A percentile compares a stretch with the other conserved stretches of the same genome.
Conservation (phyloP, 2,113 vertebrate species). For the Psittacus erithacus region DNA sequence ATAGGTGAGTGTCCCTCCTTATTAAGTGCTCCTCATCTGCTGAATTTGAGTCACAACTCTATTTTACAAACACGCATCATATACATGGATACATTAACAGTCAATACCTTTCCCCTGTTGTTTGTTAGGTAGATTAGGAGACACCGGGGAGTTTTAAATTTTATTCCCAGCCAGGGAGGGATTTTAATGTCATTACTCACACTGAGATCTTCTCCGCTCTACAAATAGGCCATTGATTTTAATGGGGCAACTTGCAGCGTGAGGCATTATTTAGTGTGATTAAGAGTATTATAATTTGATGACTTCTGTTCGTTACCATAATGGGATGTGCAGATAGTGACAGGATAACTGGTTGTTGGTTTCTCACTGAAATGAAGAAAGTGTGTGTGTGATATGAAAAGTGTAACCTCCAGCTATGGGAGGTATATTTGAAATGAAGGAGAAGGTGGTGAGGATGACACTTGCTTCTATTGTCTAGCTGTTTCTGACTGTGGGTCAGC, state of each 20-base stretch:
- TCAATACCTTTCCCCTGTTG: not conserved
- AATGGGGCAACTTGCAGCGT: not conserved
- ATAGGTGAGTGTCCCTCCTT: not conserved
- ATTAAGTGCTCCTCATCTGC: not conserved
- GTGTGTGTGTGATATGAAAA: not conserved
- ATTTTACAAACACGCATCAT: not conserved
- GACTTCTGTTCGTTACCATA: not conserved
- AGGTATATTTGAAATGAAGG: not conserved
- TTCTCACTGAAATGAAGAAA: not conserved
- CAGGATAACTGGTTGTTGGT: not conserved
- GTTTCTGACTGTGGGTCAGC: not conserved
- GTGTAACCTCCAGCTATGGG: not conserved
- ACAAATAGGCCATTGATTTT: conserved; percentile 19
- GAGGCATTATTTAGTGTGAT: conserved; percentile 1
- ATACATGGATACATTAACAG: not conserved
- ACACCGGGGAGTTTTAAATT: not conserved
- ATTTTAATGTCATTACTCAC: conserved; percentile 27
- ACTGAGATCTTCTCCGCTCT: not conserved
- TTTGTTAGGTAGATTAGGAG: conserved; percentile 3
- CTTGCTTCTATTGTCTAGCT: not conserved
- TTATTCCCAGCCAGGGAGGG: conserved; percentile 19
- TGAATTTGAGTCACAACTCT: not conserved
- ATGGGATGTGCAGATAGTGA: not conserved
- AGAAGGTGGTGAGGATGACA: not conserved
- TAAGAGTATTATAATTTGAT: conserved; percentile 26